Conservation (phyloP, 2,888 invertebrate species). For the Drosophila ezoana region DNA sequence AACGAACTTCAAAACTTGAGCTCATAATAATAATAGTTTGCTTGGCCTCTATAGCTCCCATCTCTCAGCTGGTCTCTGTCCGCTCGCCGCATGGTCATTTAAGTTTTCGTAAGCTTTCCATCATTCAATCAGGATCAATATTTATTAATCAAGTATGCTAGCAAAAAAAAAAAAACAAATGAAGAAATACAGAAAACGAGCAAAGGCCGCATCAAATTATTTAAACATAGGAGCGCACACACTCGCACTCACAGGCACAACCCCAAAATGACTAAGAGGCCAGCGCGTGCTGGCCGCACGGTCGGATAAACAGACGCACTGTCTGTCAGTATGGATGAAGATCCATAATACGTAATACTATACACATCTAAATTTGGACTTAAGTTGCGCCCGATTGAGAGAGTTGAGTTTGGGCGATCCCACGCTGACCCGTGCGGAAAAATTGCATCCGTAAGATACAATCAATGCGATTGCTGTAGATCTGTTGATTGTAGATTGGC, state of each 20-base stretch:
- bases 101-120: slow-evolving; percentile 75
- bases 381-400: not conserved
- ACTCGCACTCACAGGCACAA: slow-evolving; percentile 16
- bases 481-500: slow-evolving; percentile 7
- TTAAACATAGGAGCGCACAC: slow-evolving; percentile 44
- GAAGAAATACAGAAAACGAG: slow-evolving; percentile 16
- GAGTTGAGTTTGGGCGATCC: not conserved
- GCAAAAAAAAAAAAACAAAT: slow-evolving; percentile 21
- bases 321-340: slow-evolving; percentile 56
- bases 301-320: slow-evolving; percentile 52
- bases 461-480: slow-evolving; percentile 4
- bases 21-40: slow-evolving; percentile 57
- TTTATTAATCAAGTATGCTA: slow-evolving; percentile 72
- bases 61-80: slow-evolving; percentile 2
- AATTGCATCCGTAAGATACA: slow-evolving; percentile 12
- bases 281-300: slow-evolving; percentile 61
- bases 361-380: slow-evolving; percentile 6
- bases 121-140: slow-evolving; percentile 82
- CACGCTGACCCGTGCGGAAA: not conserved
- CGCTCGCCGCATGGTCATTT: slow-evolving; percentile 30
- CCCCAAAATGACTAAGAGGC: slow-evolving; percentile 55
- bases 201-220: slow-evolving; percentile 36
- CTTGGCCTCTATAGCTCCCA: slow-evolving; percentile 38
- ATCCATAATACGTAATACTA: slow-evolving; percentile 12
- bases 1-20: slow-evolving; percentile 70